Base-by-base conservation (phyloP, 2,888 invertebrate genomes). In the Megalurothrips usitatus region DNA sequence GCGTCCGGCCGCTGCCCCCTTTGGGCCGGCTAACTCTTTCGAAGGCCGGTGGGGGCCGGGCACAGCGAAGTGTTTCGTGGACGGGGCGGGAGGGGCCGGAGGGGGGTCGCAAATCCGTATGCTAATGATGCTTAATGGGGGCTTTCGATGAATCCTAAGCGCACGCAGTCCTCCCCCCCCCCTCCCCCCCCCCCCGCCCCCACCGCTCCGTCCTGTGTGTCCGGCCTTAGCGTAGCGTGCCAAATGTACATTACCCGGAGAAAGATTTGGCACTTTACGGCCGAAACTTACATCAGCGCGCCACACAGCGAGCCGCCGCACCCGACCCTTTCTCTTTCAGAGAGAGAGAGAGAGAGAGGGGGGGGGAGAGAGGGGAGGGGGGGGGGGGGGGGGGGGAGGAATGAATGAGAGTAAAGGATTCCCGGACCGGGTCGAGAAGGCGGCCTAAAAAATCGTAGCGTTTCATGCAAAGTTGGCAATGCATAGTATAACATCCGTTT, bases 191-290 rank as follows among this genome's bases (percentile, higher is more conserved):
- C 12, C 52, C 52, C 6, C 52, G 52, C 52, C 52, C 1, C 52
- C 52, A 1, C 58, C 34, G 34, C 3, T 6, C 34, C n/a, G n/a
- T n/a, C n/a, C n/a, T n/a, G n/a, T 43, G 34, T 43, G 34, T 43
- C 81, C 80, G 78, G 68, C 78, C 34, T 68, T 79, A 58, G 81
- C 81, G 81, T 82, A 81, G 83, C 82, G 88, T 87, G 87, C 86
- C 86, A 75, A 75, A 26, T 75, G 68, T 12, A 75, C 68, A 75
- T 75, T 75, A 75, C 68, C 23, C 12, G 9, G 8, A 23, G 68
- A 10, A 26, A 75, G 68, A 75, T 75, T 75, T 75, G 68, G 68
- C 68, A 75, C 68, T 75, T 75, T 75, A 75, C 68, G 68, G 68
- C 26, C 68, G 23, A 26, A 75, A 75, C 68, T 75, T 75, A 75